Conservation (phyloP, 2,797 vertebrate genomes). For the Thaleichthys pacificus region DNA sequence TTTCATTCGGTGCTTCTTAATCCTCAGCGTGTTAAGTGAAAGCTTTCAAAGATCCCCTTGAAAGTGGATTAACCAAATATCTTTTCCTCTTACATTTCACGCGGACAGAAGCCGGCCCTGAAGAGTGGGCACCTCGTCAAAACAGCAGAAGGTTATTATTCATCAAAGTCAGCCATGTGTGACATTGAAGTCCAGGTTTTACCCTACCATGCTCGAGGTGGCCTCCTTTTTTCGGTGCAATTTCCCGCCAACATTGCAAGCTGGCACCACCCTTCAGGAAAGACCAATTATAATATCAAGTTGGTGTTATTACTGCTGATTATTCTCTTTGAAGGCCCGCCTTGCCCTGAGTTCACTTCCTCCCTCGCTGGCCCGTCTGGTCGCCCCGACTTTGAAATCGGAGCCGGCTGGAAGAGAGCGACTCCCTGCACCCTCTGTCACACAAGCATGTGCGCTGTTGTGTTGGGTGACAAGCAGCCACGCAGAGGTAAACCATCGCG, state of each 20-base stretch:
- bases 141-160: conserved; percentile 65
- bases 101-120: conserved; percentile 58
- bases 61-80: conserved; percentile 67
- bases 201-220: conserved; percentile 47
- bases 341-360: conserved; percentile 66
- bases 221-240: conserved; percentile 47
- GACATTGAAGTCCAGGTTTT: conserved; percentile 61
- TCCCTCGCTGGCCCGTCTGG: conserved; percentile 39
- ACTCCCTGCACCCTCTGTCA: conserved; percentile 56
- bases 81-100: conserved; percentile 62
- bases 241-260: conserved; percentile 67
- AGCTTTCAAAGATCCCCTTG: conserved; percentile 58
- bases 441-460: conserved; percentile 22
- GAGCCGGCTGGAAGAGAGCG: conserved; percentile 57
- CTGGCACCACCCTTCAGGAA: conserved; percentile 64
- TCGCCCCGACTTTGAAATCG: conserved; percentile 61
- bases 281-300: conserved; percentile 75
- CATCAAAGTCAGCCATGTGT: conserved; percentile 62
- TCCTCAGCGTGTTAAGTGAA: conserved; percentile 60
- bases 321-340: conserved; percentile 70
- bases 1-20: conserved; percentile 51
- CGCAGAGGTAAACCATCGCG: not conserved
- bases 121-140: conserved; percentile 59
- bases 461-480: not conserved
- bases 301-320: conserved; percentile 79